A percentile compares a stretch with the other conserved stretches of the same genome.
Conservation (phyloP, 1,140 invertebrate species). For the Drosophila pallidifrons region DNA sequence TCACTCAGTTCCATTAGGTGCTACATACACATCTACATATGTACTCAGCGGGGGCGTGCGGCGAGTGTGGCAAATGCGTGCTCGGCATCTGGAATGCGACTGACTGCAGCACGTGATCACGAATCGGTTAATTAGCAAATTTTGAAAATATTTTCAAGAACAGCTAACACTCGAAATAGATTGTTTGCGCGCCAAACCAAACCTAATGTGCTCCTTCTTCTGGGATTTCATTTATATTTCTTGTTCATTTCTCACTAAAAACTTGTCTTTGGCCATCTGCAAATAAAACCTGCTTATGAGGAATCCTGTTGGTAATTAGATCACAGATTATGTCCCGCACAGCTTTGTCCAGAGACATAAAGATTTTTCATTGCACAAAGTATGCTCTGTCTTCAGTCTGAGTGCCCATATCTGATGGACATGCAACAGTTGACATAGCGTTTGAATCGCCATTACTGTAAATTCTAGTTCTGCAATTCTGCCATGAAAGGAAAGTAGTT, state of each 20-base stretch:
- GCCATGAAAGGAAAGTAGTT: constrained; percentile 7
- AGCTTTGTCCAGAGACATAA: constrained; percentile 1
- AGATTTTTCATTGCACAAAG: neutral
- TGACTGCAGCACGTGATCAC: constrained; percentile 62
- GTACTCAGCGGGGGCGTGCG: constrained; percentile 37
- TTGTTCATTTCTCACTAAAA: neutral
- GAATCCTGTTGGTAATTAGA: constrained; percentile 44
- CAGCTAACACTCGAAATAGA: constrained; percentile 45
- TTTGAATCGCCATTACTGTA: constrained; percentile 24
- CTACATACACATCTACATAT: neutral
- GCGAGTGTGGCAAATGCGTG: constrained; percentile 35
- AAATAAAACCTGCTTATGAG: constrained; percentile 19
- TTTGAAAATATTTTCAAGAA: constrained; percentile 64
- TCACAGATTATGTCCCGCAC: constrained; percentile 34
- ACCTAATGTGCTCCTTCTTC: neutral
- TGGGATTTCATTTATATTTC: neutral
- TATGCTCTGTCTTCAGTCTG: constrained; percentile 1
- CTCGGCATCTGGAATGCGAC: constrained; percentile 47
- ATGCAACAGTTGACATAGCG: constrained; percentile 19
- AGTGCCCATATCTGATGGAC: constrained; percentile 43
- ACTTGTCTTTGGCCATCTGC: constrained; percentile 1
- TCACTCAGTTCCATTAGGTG: constrained; percentile 60
- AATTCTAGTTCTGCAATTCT: constrained; percentile 34
- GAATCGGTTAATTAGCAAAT: constrained; percentile 65
- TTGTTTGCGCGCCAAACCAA: neutral